phyloP scores from a whole-genome alignment of 2,888 invertebrate genomes.

The Emmelina monodactyla region DNA sequence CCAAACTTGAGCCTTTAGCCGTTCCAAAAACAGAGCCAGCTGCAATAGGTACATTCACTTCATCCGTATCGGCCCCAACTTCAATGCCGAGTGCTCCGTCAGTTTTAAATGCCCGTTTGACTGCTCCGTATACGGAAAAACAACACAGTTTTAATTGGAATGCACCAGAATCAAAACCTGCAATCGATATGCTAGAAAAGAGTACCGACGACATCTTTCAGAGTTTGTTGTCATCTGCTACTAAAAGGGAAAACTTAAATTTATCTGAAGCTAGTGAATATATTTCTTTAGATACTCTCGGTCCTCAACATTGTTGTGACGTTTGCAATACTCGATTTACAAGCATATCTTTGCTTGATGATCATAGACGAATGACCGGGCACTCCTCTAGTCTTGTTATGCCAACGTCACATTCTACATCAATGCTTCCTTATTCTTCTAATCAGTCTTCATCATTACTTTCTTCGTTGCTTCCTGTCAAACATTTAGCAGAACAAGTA shows the following conservation, averaged over 20 bases:
- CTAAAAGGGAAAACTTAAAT: conserved; percentile 42
- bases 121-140: conserved; percentile 38
- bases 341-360: conserved; percentile 57
- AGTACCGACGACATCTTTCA: conserved; percentile 58
- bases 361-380: conserved; percentile 61
- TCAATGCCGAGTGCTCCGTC: conserved; percentile 24
- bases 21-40: no score
- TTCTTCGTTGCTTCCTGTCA: conserved; percentile 48
- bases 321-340: conserved; percentile 69
- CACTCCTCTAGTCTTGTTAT: conserved; percentile 54
- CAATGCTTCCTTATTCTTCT: conserved; percentile 40
- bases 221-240: conserved; percentile 42
- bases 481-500: conserved; percentile 55
- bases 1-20: conserved; percentile 37
- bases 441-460: conserved; percentile 38
- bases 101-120: conserved; percentile 23
- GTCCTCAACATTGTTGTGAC: conserved; percentile 67
- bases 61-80: conserved; percentile 23
- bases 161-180: conserved; percentile 51
- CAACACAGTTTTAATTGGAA: conserved; percentile 60
- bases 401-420: conserved; percentile 29
- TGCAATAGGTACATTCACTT: no score
- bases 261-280: conserved; percentile 64
- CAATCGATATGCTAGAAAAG: conserved; percentile 47
- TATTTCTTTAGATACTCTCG: conserved; percentile 69